Evolutionary conservation across 2,888 invertebrate genomes (phyloP), one percentile per base, ranked within the genome.

Genomic region (Dynastes maya): DNA sequence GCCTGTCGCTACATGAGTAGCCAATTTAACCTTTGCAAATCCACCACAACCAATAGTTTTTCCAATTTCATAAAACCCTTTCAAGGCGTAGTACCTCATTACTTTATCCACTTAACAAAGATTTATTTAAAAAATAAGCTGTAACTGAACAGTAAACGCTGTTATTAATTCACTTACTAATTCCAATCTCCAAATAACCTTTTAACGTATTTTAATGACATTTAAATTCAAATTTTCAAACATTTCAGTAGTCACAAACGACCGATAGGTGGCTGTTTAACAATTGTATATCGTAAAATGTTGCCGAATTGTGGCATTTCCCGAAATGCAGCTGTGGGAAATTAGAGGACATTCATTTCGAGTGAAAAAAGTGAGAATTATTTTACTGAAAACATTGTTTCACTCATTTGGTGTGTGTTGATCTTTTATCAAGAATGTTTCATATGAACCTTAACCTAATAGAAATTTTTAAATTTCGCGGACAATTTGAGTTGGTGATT

Each of bases 1-100:
- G 51, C 94, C 94, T 70, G 95, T 95, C n/a, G 93, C 90, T 75
- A 93, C 85, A 88, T 96, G 96, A 11, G 93, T 94, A 8, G 93
- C 95, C 74, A 95, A 89, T 86, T 95, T 94, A 9, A 96, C 95
- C 90, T 95, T 95, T 4, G 94, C 95, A 88, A 96, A 95, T 70
- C 95, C 95, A 80, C 95, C 95, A 88, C 91, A 90, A 37, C 94
- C 94, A 84, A 94, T 93, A 0, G 94, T 94, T 86, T 93, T 93
- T 81, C 93, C 91, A 53, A 94, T 86, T 81, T 93, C 92, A 83
- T 94, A 94, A 53, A 92, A 89, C 45, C 93, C 93, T 82, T 92
- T 92, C 77, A 94, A 88, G 29, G 88, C 90, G 76, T 85, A 84
- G 85, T 91, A 90, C 81, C 89, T 88, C 61, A 90, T 90, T 91